A percentile compares a stretch with the other conserved stretches of the same genome.
These are phyloP conservation scores for Rhagoletis zephyria DNA, from an alignment of 1,140 invertebrate genomes.

Conservation along the genomic window DNA sequence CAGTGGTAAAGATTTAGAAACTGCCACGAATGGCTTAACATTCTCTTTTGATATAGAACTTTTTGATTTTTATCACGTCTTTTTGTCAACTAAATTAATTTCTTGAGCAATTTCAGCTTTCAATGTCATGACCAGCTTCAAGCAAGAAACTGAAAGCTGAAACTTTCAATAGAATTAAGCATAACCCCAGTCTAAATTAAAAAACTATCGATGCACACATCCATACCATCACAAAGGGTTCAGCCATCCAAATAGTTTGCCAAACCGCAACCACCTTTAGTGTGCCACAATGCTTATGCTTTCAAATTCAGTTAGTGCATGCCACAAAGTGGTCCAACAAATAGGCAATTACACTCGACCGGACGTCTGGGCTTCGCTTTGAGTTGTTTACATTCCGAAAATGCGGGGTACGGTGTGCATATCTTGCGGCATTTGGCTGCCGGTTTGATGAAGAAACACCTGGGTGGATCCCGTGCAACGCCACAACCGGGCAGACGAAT, in stretches of 20 bases:
- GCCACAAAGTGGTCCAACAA: constrained; percentile 5
- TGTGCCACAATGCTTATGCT: background rate
- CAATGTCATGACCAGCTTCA: constrained; percentile 35
- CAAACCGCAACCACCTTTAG: background rate
- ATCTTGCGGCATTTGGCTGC: constrained; percentile 37
- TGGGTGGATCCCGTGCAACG: constrained; percentile 13
- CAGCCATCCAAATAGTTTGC: background rate
- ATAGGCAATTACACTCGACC: constrained; percentile 44
- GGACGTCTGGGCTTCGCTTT: background rate
- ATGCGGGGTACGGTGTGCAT: constrained; percentile 54
- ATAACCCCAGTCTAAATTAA: background rate
- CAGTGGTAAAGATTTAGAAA: background rate
- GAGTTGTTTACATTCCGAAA: constrained; percentile 52
- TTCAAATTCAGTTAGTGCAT: constrained; percentile 1
- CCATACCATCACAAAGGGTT: background rate
- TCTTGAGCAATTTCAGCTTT: constrained; percentile 28
- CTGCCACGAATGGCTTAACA: background rate
- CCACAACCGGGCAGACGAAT: constrained; percentile 40
- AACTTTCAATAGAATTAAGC: background rate
- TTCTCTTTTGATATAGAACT: background rate
- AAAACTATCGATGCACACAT: background rate
- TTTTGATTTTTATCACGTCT: background rate
- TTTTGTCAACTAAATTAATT: constrained; percentile 10
- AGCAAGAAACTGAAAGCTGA: constrained; percentile 42
- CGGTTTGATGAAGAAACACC: background rate